Percentiles rank a stretch among this genome's conserved stretches.
These are phyloP conservation scores for Calephelis nemesis DNA, from an alignment of 1,140 invertebrate genomes.

Conservation along the genomic window DNA sequence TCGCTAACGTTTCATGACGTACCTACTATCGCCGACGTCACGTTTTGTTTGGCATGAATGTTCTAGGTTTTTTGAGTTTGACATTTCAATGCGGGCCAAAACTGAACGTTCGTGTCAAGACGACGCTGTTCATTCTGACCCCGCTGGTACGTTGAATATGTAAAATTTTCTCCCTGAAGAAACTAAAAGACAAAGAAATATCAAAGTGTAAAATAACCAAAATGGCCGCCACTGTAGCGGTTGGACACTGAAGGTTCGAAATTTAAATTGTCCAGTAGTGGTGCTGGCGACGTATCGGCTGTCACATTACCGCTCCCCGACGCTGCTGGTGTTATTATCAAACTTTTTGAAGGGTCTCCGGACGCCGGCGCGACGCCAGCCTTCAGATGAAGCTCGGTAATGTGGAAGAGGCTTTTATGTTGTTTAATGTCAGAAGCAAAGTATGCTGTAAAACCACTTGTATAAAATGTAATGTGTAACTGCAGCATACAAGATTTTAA, in stretches of 20 bases:
- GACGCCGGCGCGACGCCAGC: slow-evolving; percentile 65
- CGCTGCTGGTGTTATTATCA: slow-evolving; percentile 71
- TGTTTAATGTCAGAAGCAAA: not conserved
- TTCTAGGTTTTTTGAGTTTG: too few relatives aligned
- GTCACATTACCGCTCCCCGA: slow-evolving; percentile 68
- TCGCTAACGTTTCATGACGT: too few relatives aligned
- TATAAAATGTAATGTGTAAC: too few relatives aligned
- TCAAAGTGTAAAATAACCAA: not conserved
- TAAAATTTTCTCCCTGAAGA: too few relatives aligned
- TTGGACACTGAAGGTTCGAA: slow-evolving; percentile 50
- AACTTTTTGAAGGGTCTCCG: slow-evolving; percentile 76
- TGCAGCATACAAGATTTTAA: too few relatives aligned
- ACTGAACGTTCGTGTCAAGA: too few relatives aligned
- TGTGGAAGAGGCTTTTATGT: not conserved
- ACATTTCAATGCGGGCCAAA: too few relatives aligned
- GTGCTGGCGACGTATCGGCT: slow-evolving; percentile 73
- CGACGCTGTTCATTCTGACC: too few relatives aligned
- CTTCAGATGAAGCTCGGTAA: slow-evolving; percentile 31
- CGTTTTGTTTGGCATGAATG: too few relatives aligned
- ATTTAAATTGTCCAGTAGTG: slow-evolving; percentile 58
- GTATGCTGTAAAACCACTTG: too few relatives aligned
- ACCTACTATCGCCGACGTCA: too few relatives aligned
- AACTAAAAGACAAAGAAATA: not conserved
- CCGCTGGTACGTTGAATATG: too few relatives aligned
- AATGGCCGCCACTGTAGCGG: slow-evolving; percentile 27